These are phyloP conservation scores for Echinometra lucunter DNA, from an alignment of 53 echinoderm and acorn worm species.

Conservation along the genomic window DNA sequence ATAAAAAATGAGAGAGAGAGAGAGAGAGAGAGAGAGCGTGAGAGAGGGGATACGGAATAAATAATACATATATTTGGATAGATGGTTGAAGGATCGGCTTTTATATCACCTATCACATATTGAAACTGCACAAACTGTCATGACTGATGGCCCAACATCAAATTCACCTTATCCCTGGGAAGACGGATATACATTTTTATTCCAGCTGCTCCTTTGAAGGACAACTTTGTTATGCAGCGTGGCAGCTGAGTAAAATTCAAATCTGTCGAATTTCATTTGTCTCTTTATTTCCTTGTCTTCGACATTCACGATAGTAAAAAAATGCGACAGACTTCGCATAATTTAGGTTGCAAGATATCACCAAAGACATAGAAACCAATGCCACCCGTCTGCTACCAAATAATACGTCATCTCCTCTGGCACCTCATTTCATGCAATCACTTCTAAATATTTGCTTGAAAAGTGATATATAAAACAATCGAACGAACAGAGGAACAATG, in stretches of 20 bases:
- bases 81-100: background rate
- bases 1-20: background rate
- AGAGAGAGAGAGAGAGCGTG: background rate
- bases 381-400: background rate
- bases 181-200: background rate
- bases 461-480: too few relatives aligned
- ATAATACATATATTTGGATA: background rate
- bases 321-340: background rate
- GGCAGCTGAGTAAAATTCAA: slow-evolving; percentile 4
- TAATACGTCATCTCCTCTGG: background rate
- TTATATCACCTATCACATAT: background rate
- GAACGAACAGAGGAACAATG: too few relatives aligned
- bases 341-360: background rate
- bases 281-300: background rate
- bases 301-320: background rate
- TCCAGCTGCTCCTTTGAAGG: background rate
- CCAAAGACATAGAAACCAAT: background rate
- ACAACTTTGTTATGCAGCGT: background rate
- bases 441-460: too few relatives aligned
- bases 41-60: background rate
- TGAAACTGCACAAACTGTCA: background rate
- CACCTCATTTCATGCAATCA: too few relatives aligned
- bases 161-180: background rate
- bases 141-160: background rate
- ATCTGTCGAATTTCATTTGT: background rate